Evolutionary conservation across 1,140 invertebrate species (phyloP), one percentile per base, ranked within the genome.

Genomic region (Drosophila parabipectinata): DNA sequence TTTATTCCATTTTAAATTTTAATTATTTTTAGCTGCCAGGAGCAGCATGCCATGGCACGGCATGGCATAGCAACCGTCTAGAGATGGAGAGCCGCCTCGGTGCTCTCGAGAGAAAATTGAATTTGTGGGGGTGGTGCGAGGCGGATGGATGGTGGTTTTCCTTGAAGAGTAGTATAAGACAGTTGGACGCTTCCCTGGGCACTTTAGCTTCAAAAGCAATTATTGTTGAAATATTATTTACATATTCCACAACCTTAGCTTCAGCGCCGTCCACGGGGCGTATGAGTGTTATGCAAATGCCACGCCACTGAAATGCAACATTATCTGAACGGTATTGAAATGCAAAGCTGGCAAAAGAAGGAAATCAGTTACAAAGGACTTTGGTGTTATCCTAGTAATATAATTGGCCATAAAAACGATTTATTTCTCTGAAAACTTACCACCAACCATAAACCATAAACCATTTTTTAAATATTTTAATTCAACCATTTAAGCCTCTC

Each of bases 201-300:
- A 64, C 59, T 81, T 76, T 34, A 41, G 72, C 74, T 80, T 81
- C 77, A 81, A 80, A 80, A 80, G 78, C 78, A 81, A 80, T 80
- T 80, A 80, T 80, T 80, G 78, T 80, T 81, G 78, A 77, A 80
- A 80, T 80, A 80, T 81, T 80, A 80, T 80, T 81, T 80, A 77
- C 78, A 80, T 80, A 81, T 80, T 80, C 48, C 45, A 26, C 15
- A 76, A 18, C 41, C 41, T 39, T 52, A 55, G 24, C 26, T 5
- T 1, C 26, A 28, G 26, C 26, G 15, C 24, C 54, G 26, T 72
- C 66, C 78, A 77, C 69, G 61, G 77, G 78, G 57, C 78, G 78
- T 81, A 72, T 72, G 78, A 72, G 78, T 72, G 78, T 81, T 81
- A 81, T 81, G 78, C 77, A 81, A 80, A 80, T 80, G 78, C 61